Conservation (phyloP, 2,888 invertebrate genomes). For the Leptopterna dolabrata region DNA sequence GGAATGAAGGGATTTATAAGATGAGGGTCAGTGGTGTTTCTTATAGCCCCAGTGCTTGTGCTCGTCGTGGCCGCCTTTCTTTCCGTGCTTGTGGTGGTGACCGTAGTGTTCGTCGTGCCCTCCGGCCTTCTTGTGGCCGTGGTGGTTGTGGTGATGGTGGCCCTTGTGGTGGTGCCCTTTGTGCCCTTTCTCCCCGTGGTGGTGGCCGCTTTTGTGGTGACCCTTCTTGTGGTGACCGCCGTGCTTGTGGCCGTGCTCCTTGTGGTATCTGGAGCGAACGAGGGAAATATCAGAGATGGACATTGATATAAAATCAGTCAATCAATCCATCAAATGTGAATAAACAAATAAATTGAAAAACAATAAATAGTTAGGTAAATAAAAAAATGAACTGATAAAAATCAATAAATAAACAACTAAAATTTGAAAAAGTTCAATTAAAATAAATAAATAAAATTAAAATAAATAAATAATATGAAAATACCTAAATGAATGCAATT, state of each 20-base stretch:
- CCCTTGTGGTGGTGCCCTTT: constrained; percentile 85
- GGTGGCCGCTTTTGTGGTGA: constrained; percentile 81
- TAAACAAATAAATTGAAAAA: too few species aligned
- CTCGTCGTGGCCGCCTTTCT: constrained; percentile 83
- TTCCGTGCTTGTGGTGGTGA: constrained; percentile 79
- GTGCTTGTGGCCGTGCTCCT: constrained; percentile 84
- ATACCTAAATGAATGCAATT: too few species aligned
- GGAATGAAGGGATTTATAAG: background rate
- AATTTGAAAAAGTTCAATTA: too few species aligned
- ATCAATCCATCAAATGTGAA: too few species aligned
- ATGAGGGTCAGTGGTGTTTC: constrained; percentile 66
- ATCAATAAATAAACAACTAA: too few species aligned
- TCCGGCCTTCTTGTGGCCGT: constrained; percentile 81
- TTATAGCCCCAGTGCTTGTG: constrained; percentile 82
- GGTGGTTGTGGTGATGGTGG: constrained; percentile 81
- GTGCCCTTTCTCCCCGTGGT: constrained; percentile 82
- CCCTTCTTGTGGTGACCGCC: constrained; percentile 85
- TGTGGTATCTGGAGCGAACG: constrained; percentile 70
- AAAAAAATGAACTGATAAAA: too few species aligned
- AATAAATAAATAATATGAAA: too few species aligned
- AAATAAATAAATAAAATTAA: too few species aligned
- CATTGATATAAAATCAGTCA: background rate
- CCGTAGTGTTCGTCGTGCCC: constrained; percentile 83
- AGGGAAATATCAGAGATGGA: background rate
- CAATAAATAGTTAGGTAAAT: too few species aligned